A percentile compares a stretch with the other conserved stretches of the same genome.
phyloP scores from a whole-genome alignment of 2,113 vertebrate genomes.

The Mugil cephalus region DNA sequence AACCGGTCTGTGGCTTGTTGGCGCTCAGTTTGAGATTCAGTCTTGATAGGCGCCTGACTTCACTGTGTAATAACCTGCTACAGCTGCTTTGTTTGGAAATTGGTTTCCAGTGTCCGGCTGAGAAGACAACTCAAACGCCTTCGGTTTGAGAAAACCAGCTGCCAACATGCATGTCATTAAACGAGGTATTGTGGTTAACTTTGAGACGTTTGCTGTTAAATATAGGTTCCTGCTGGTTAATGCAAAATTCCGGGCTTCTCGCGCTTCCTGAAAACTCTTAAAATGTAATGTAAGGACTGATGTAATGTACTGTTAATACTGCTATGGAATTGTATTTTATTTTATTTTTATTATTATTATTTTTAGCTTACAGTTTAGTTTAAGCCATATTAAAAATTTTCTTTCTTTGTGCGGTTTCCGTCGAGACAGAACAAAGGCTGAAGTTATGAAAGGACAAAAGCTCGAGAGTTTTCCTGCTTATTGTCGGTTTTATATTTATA shows the following conservation, averaged over 20 bases:
- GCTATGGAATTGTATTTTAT: accelerated
- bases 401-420: slow-evolving; percentile 16
- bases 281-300: background rate
- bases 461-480: background rate
- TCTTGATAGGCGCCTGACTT: background rate
- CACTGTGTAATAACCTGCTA: background rate
- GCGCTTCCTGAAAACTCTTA: background rate
- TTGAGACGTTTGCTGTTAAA: no score
- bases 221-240: background rate
- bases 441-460: background rate
- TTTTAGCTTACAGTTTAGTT: background rate
- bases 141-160: background rate
- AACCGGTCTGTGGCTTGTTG: slow-evolving; percentile 46
- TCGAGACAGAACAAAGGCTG: slow-evolving; percentile 43
- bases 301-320: background rate
- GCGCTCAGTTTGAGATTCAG: slow-evolving; percentile 72
- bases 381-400: background rate
- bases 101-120: background rate
- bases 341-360: no score
- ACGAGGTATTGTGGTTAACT: slow-evolving; percentile 83
- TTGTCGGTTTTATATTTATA: background rate
- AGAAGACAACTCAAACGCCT: background rate
- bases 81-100: background rate
- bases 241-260: background rate
- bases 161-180: slow-evolving; percentile 93